Conservation (phyloP, 2,888 invertebrate genomes). For the Pollenia amentaria region DNA sequence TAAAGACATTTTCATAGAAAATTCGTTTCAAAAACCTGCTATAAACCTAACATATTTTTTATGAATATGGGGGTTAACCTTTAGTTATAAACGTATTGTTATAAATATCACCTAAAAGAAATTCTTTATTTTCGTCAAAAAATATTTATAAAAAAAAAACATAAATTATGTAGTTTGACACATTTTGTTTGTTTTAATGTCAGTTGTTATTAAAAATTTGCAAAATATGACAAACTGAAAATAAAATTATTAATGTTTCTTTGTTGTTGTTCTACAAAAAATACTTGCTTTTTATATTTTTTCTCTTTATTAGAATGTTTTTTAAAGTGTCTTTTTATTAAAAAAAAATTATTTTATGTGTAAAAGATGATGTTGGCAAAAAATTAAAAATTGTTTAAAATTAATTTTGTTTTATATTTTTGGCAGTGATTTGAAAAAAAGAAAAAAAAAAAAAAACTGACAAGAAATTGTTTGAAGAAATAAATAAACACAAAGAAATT, state of each 20-base stretch:
- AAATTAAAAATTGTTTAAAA: conserved; percentile 38
- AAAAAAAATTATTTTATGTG: conserved; percentile 14
- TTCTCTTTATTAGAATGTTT: conserved; percentile 2
- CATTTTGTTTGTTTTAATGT: conserved; percentile 71
- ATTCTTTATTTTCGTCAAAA: conserved; percentile 30
- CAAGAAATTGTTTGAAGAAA: conserved; percentile 43
- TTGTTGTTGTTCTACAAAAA: not conserved
- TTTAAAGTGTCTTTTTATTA: conserved; percentile 10
- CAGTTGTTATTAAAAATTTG: conserved; percentile 62
- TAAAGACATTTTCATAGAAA: too few relatives aligned
- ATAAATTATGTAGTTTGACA: conserved; percentile 54
- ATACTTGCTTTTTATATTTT: conserved; percentile 11
- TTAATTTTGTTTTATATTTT: conserved; percentile 21
- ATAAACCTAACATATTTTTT: too few relatives aligned
- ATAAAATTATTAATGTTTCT: not conserved
- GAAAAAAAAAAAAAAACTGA: conserved; percentile 41
- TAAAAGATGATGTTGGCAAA: conserved; percentile 47
- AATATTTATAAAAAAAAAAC: not conserved
- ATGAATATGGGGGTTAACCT: too few relatives aligned
- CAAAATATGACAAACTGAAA: conserved; percentile 43
- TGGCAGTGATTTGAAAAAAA: conserved; percentile 17
- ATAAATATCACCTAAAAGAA: not conserved
- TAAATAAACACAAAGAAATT: not conserved
- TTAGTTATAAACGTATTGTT: too few relatives aligned
- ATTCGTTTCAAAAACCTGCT: too few relatives aligned